Evolutionary conservation across 2,888 invertebrate genomes (phyloP), one percentile per base, ranked within the genome.

Genomic region (Drosophila villosipedis): DNA sequence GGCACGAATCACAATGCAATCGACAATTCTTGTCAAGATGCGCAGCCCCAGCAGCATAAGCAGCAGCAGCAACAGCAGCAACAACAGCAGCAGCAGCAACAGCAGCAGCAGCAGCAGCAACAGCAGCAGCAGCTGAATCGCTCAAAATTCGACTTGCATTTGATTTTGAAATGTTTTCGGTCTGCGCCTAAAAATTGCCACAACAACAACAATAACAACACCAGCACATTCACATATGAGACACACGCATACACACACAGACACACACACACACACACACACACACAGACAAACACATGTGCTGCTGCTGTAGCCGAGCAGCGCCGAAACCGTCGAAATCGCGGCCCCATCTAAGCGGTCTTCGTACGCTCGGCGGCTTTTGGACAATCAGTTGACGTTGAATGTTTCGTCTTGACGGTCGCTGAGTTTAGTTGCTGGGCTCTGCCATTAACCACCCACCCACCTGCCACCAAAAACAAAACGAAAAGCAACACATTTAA

Each of bases 321-420:
- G 62, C 66, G 62, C 52, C 67, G 49, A 67, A 35, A 57, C 55
- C 28, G 77, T 74, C 63, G 59, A 55, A 59, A 68, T 57, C 66
- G 75, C 43, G 55, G 69, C 58, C 41, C 41, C 58, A 58, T 76
- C 75, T 75, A 73, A 87, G 78, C 90, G 86, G 90, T 90, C 87
- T 87, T 87, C 82, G 85, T 73, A 72, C 73, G 86, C 66, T 90
- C 78, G 74, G 84, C 82, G 80, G 77, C 76, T 75, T 78, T 90
- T 90, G 83, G 82, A 77, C 80, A 80, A 86, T 92, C 90, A 92
- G 92, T 92, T 90, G 83, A 83, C 89, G 88, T 90, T 91, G 86
- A 91, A 91, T 85, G 87, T 91, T 89, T 83, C 91, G 89, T 87
- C 91, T 92, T 83, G 80, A 81, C 92, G 91, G 92, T 92, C 91